Base-by-base conservation (phyloP, 2,113 vertebrate species). In the Chloropsis hardwickii region DNA sequence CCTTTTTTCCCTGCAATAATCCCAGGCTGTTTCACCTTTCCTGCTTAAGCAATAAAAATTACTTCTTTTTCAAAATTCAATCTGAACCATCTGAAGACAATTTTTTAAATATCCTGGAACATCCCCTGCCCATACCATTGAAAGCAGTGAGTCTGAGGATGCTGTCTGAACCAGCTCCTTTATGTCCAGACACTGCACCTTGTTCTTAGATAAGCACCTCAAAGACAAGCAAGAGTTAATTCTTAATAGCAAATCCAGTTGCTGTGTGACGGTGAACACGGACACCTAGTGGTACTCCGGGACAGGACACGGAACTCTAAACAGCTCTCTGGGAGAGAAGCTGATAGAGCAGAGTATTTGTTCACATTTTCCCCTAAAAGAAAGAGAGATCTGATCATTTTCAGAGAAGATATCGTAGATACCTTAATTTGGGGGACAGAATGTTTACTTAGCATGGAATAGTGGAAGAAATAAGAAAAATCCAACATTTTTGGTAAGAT, bases 231-330 rank as follows among this genome's bases (percentile, higher is more conserved):
- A 5, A 42, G 83, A 61, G 85, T 93, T 81, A 86, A 90, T 88
- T 81, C 39, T 47, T 51, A 31, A 27, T 2, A 70, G 76, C 35
- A 47, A 35, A 45, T 31, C 23, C 39, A 2, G 28, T 73, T 18
- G 33, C 79, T 20, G 90, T 96, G 90, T 69, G 85, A 47, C 42
- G 95, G 95, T 48, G 33, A 97, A 97, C 82, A 95, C 84, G 89
- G 97, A 97, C 97, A 96, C 92, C 97, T 97, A 95, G 96, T 94
- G 96, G 96, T 70, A 17, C n/a, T 71, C 15, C 2, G 45, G 42
- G 35, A 79, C 62, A 90, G 57, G 39, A 37, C 90, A 90, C 9
- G 57, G 24, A 62, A 25, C 28, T 88, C 61, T 17, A 5, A 58
- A 31, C 50, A 20, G 29, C 1, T 60, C 25, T 76, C 39, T 31